Percentiles rank a stretch among this genome's conserved stretches.
Conservation (phyloP, 2,113 vertebrate genomes). For the Myxocyprinus asiaticus region DNA sequence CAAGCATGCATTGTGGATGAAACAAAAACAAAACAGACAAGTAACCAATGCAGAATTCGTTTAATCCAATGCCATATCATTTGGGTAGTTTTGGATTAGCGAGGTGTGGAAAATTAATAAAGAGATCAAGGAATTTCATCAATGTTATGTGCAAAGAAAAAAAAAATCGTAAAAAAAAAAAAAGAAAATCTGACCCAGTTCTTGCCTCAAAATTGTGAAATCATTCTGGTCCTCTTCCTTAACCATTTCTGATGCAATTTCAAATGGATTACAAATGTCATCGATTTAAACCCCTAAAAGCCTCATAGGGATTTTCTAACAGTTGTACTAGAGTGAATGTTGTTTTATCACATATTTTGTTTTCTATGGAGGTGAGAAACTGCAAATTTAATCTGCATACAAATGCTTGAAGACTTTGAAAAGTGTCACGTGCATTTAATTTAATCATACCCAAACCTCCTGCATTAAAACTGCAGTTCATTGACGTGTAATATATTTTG, state of each 20-base stretch:
- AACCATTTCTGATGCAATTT: slow-evolving; percentile 40
- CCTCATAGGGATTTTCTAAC: slow-evolving; percentile 59
- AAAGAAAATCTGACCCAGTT: slow-evolving; percentile 83
- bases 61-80: slow-evolving; percentile 80
- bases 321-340: slow-evolving; percentile 63
- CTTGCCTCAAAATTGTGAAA: slow-evolving; percentile 84
- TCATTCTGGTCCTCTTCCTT: slow-evolving; percentile 61
- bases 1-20: slow-evolving; percentile 78
- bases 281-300: slow-evolving; percentile 36
- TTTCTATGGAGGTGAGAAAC: slow-evolving; percentile 45
- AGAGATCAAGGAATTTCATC: slow-evolving; percentile 62
- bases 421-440: slow-evolving; percentile 26
- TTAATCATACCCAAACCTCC: slow-evolving; percentile 2
- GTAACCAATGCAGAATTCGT: slow-evolving; percentile 63
- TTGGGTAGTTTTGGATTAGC: slow-evolving; percentile 85
- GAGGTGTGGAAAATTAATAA: slow-evolving; percentile 77
- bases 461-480: slow-evolving; percentile 15
- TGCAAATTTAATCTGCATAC: slow-evolving; percentile 49
- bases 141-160: slow-evolving; percentile 55
- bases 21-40: slow-evolving; percentile 59
- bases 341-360: slow-evolving; percentile 56
- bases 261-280: slow-evolving; percentile 31
- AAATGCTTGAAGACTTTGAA: slow-evolving; percentile 33
- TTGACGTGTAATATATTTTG: background rate
- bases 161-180: slow-evolving; percentile 6